Evolutionary conservation across 2,797 vertebrate species (phyloP), one percentile per base, ranked within the genome.

Genomic region (Falco cherrug): DNA sequence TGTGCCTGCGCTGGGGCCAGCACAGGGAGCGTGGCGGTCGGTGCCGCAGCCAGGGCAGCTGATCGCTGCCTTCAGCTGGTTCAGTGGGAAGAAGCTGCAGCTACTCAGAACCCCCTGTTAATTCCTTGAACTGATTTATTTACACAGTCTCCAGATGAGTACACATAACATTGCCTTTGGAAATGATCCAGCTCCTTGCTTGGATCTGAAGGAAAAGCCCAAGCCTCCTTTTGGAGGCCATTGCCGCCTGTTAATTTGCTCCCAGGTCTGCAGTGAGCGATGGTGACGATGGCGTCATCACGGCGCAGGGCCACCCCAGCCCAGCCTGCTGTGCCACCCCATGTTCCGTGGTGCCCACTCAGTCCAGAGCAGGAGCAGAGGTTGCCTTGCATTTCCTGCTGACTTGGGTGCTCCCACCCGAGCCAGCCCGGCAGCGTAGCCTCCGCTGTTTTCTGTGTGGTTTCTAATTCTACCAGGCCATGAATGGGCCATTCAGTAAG

Each of bases 91-190:
- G 51, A 81, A 79, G 37, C 53, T 73, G 56, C 56, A 37, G 41
- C 43, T 94, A 18, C 86, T 64, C 41, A 61, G 61, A 77, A 89
- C 95, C 25, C 10, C 21, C 33, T 16, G 41, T 63, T 59, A 83
- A 71, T 87, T 94, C 88, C 77, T 91, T 87, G 71, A 89, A 77
- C 57, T 9, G 17, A 43, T 67, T 64, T 97, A 86, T 96, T 97
- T 95, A 87, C 78, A 61, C 59, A 75, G 3, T 60, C 75, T 95
- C 93, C 84, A 86, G 41, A 92, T 25, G 76, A 91, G 93, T 79
- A 91, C 68, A 81, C 64, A 59, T 48, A 93, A 81, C 83, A 84
- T 64, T 91, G 74, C 57, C 54, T 78, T 93, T 95, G 94, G 94
- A 92, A 79, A 65, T 1, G 12, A 57, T 25, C 89, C 94, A 93